Conservation (phyloP, 1,140 invertebrate species). For the Drosophila kanapiae region DNA sequence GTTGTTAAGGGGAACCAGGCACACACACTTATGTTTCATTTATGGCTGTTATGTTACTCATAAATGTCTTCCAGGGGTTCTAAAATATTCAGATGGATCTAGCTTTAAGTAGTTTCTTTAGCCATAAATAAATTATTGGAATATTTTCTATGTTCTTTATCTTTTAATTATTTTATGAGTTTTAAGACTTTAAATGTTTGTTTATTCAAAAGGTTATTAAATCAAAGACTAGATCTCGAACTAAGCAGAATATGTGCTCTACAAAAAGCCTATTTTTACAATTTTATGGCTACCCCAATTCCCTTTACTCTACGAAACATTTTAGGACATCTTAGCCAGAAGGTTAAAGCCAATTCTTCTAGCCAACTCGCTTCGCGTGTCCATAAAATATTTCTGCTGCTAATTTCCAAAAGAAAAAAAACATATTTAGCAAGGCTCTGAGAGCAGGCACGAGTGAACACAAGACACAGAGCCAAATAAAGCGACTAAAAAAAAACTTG, state of each 20-base stretch:
- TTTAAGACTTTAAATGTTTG: too few species aligned
- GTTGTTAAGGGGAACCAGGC: constrained; percentile 12
- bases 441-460: constrained; percentile 42
- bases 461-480: constrained; percentile 5
- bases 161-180: neutral
- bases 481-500: constrained; percentile 60
- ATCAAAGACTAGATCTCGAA: too few species aligned
- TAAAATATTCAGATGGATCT: neutral
- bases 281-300: neutral
- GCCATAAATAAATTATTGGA: neutral
- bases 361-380: constrained; percentile 51
- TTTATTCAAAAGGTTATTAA: neutral
- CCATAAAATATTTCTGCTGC: constrained; percentile 45
- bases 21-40: neutral
- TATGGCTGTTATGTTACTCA: neutral
- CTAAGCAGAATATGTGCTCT: neutral
- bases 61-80: neutral
- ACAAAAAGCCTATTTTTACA: neutral
- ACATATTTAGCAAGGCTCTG: constrained; percentile 40
- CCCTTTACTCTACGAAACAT: neutral
- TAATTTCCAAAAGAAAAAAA: constrained; percentile 56
- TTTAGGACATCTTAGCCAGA: constrained; percentile 8
- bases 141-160: neutral
- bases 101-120: neutral
- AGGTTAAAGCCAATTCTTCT: constrained; percentile 32